Evolutionary conservation across 2,797 vertebrate genomes (phyloP).

Genomic region (Gila robusta): DNA sequence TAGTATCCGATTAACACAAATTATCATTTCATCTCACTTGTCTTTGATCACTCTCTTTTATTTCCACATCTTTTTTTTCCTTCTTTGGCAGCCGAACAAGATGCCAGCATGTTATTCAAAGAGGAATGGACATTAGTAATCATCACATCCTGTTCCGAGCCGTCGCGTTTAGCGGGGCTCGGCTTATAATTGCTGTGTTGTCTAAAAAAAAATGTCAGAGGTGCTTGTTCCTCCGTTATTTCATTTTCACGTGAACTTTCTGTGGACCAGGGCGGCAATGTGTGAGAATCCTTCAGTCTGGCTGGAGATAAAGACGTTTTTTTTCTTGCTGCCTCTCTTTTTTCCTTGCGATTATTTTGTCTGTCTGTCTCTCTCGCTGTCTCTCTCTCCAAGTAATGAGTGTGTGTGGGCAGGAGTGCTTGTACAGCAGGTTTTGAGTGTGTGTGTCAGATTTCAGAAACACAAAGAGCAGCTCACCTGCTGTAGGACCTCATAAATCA

Average conservation of each 20-base stretch:
- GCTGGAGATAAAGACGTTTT: background rate
- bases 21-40: slow-evolving; percentile 69
- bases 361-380: slow-evolving; percentile 16
- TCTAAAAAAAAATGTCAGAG: background rate
- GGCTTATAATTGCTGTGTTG: slow-evolving; percentile 18
- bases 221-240: slow-evolving; percentile 1
- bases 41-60: slow-evolving; percentile 58
- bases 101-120: slow-evolving; percentile 51
- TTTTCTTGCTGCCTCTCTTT: background rate
- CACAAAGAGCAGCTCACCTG: slow-evolving; percentile 60
- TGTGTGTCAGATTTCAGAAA: slow-evolving; percentile 48
- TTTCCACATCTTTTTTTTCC: slow-evolving; percentile 32
- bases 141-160: slow-evolving; percentile 42
- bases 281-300: slow-evolving; percentile 28
- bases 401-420: slow-evolving; percentile 51
- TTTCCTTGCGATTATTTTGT: slow-evolving; percentile 3
- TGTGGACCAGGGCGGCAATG: background rate
- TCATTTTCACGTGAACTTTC: slow-evolving; percentile 35
- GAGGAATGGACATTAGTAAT: slow-evolving; percentile 46
- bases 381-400: slow-evolving; percentile 42
- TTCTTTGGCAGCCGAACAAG: slow-evolving; percentile 21
- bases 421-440: slow-evolving; percentile 43
- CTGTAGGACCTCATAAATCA: slow-evolving; percentile 62
- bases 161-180: slow-evolving; percentile 11
- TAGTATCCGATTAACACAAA: slow-evolving; percentile 69